phyloP scores from a whole-genome alignment of 1,140 invertebrate species.

The Caerostris extrusa region DNA sequence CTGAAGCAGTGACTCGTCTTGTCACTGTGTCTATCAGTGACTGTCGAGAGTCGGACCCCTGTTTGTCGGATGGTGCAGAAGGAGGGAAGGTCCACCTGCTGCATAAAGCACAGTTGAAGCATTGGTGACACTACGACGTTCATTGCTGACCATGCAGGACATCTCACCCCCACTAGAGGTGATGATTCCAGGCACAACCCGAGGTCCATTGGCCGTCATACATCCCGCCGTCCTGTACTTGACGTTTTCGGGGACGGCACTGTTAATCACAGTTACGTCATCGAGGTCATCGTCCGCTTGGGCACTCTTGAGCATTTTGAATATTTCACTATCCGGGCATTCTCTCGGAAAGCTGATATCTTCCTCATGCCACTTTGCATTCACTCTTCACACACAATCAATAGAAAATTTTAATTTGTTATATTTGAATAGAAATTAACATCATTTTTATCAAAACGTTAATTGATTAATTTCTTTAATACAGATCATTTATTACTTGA shows the following conservation, averaged over 20 bases:
- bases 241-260: constrained; percentile 83
- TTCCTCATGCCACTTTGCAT: constrained; percentile 71
- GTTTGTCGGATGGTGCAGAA: constrained; percentile 78
- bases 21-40: constrained; percentile 87
- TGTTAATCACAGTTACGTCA: constrained; percentile 88
- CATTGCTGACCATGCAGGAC: constrained; percentile 81
- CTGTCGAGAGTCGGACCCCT: constrained; percentile 84
- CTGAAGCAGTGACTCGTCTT: constrained; percentile 84
- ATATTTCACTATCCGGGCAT: constrained; percentile 82
- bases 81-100: constrained; percentile 79
- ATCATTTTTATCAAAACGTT: too few species aligned
- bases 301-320: constrained; percentile 81
- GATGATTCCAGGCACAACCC: constrained; percentile 86
- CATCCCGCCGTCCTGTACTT: constrained; percentile 84
- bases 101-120: constrained; percentile 79
- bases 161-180: constrained; percentile 81
- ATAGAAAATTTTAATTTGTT: too few species aligned
- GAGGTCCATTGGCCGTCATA: constrained; percentile 85
- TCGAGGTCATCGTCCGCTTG: constrained; percentile 83
- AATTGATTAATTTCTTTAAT: too few species aligned
- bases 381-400: background rate
- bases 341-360: constrained; percentile 78
- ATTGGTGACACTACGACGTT: constrained; percentile 79
- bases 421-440: too few species aligned
- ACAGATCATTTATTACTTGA: too few species aligned